Evolutionary conservation across 1,140 invertebrate genomes (phyloP), one percentile per base, ranked within the genome.

Genomic region (Gonioctena quinquepunctata): DNA sequence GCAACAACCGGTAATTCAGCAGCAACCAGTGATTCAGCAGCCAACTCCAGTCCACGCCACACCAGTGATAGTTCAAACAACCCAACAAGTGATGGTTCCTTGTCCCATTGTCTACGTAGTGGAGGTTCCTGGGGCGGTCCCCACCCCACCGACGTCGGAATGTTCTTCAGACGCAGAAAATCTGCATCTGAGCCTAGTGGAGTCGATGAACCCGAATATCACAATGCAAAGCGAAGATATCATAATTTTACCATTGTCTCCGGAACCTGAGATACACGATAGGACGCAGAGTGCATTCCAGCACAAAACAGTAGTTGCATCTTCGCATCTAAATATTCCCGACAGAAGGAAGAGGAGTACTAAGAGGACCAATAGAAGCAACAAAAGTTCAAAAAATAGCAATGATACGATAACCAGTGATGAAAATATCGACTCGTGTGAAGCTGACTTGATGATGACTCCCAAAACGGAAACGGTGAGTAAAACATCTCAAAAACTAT

Each of bases 151-250:
- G 2, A 89, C 87, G 2, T 92, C 90, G 1, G 91, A 92, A 68
- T 91, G 90, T 80, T 91, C 88, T 74, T 92, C 90, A 25, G 91
- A 92, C 71, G 87, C 89, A 19, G 90, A 92, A 74, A 89, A 89
- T 70, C 62, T 71, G 7, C 78, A 80, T 49, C 23, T 71, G 48
- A 16, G 62, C 21, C 19, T 23, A 5, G 28, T 56, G 26, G 56
- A 66, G 2, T 19, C n/a, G 13, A 18, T 56, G 11, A 18, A 54
- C 19, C 63, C 50, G 23, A 59, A 22, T 7, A 50, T 56, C n/a
- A 19, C 49, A 3, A 18, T 65, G 23, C 69, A 76, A 57, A 74
- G 52, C 75, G 75, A 77, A 16, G 80, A 83, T 62, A 75, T 82
- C 16, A 65, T 82, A n/a, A 80, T 81, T 42, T 70, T 82, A 42